Percentiles rank a stretch among this genome's conserved stretches.
phyloP scores from a whole-genome alignment of 2,113 vertebrate genomes.

The Regulus satrapa region DNA sequence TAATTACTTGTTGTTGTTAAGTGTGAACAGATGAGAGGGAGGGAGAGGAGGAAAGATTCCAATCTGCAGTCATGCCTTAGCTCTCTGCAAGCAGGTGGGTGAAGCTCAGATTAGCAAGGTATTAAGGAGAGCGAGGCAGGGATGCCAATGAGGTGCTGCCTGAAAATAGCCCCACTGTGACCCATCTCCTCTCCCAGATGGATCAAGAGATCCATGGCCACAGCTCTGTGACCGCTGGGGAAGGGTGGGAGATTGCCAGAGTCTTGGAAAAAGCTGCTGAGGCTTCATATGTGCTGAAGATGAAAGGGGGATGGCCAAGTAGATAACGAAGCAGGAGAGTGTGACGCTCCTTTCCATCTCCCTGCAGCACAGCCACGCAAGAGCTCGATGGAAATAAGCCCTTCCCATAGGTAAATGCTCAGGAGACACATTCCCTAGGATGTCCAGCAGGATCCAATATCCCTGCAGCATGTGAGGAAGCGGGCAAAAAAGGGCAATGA shows the following conservation, averaged over 20 bases:
- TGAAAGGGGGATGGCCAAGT: neutral
- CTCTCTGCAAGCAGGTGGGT: neutral
- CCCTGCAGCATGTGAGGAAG: accelerated
- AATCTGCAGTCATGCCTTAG: accelerated
- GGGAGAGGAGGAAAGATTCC: neutral
- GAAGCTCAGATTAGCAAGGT: neutral
- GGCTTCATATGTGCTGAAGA: too few relatives aligned
- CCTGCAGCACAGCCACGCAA: neutral
- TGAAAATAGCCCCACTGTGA: neutral
- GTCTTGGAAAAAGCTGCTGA: neutral
- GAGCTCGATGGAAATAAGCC: neutral
- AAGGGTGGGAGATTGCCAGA: neutral
- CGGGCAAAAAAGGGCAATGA: neutral
- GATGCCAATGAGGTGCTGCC: neutral
- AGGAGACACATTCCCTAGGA: neutral
- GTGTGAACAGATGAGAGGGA: neutral
- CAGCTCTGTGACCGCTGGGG: neutral
- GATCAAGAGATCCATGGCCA: neutral
- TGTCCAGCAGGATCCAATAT: neutral
- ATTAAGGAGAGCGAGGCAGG: neutral
- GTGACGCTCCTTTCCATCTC: neutral
- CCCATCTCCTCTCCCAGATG: neutral
- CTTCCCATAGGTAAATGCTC: neutral
- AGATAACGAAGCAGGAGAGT: neutral
- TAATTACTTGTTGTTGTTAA: neutral